Base-by-base conservation (phyloP, 2,113 vertebrate species). In the Gila orcuttii region DNA sequence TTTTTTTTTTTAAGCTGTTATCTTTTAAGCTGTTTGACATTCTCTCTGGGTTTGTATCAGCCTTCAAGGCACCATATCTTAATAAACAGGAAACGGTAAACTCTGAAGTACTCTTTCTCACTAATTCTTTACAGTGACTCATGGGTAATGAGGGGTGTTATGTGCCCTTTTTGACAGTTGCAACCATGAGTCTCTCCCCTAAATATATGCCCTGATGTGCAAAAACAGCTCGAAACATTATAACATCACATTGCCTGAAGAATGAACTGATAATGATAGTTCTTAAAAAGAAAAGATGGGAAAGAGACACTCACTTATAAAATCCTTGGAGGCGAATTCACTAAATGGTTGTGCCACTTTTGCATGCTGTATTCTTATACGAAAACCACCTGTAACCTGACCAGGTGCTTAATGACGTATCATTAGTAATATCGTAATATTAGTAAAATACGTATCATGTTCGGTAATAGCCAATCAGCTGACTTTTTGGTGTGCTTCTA, bases 81-180 rank as follows among this genome's bases (percentile, higher is more conserved):
- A 71, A 85, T 90, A 90, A 89, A 89, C 88, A 88, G 86, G 84
- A 90, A 87, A 87, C 90, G 42, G 88, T 87, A 87, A 88, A 88
- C 68, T 82, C 42, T 79, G 28, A 85, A 90, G 87, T 87, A 83
- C 57, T 84, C 64, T 83, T 62, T 85, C 79, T 52, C 81, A 77
- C 71, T 17, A 66, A 71, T 55, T 81, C 73, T 83, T 90, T 73
- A 83, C 50, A 85, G 80, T 77, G 87, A 87, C 59, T 77, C 50
- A 79, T 52, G 39, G 59, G 39, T 87, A 83, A 90, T 88, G 47
- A 86, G 79, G 85, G 83, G 80, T 84, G 87, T 75, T 80, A 31
- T 71, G 80, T 79, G 45, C 68, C 15, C 79, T 88, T 81, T 86
- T 87, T 85, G 87, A 88, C 87, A 83, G 68, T 68, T 77, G 59